A percentile compares a stretch with the other conserved stretches of the same genome.
Conservation (phyloP, 2,888 invertebrate species). For the Lycocerus yunnanus region DNA sequence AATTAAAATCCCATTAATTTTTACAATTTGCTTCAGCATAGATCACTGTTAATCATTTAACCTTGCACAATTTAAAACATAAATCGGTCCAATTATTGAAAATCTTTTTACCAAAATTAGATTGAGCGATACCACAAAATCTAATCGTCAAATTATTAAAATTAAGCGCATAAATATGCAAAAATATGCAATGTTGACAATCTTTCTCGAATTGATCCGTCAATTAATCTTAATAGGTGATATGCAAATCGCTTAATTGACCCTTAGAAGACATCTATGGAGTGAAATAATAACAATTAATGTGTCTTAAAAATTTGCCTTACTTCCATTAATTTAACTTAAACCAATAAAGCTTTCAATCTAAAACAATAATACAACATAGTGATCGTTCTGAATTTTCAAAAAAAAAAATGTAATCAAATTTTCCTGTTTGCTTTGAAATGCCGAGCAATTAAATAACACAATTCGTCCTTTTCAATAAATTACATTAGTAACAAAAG, state of each 20-base stretch:
- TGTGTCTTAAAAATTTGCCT: not conserved
- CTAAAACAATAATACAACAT: not conserved
- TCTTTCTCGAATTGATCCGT: not conserved
- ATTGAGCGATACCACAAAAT: not conserved
- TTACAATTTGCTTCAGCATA: not conserved
- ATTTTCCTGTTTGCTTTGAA: not conserved
- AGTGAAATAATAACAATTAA: not conserved
- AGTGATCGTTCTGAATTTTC: not conserved
- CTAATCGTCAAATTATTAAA: not conserved
- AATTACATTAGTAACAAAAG: not conserved
- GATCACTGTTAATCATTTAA: not conserved
- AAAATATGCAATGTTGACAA: not conserved
- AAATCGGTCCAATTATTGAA: not conserved
- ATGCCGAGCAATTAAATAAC: not conserved
- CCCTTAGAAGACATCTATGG: not conserved
- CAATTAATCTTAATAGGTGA: slow-evolving; percentile 3
- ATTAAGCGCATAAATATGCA: not conserved
- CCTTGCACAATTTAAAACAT: not conserved
- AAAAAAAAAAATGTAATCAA: not conserved
- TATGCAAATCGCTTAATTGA: slow-evolving; percentile 4
- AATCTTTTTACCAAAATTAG: not conserved
- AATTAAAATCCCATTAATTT: not conserved
- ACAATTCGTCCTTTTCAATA: not conserved
- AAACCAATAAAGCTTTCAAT: not conserved
- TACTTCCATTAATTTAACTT: not conserved